Conservation (phyloP, 2,888 invertebrate genomes). For the Pyralis farinalis region DNA sequence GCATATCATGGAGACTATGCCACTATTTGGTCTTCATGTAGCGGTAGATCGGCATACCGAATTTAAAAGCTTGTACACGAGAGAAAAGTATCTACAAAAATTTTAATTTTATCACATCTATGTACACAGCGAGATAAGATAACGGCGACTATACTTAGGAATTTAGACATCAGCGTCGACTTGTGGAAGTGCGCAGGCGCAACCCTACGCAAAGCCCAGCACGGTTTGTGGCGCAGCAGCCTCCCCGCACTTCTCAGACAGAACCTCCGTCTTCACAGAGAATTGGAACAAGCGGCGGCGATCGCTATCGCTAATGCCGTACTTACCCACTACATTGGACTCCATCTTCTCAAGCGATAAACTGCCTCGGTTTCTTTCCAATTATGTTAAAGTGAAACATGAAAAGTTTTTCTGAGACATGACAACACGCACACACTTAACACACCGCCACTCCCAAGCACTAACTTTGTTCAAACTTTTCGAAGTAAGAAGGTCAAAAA, state of each 20-base stretch:
- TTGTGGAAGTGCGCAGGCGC: background rate
- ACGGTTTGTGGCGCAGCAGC: no score
- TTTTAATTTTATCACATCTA: constrained; percentile 38
- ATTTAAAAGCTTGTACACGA: constrained; percentile 16
- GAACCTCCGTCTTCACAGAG: constrained; percentile 1
- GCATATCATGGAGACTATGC: no score
- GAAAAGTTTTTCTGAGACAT: constrained; percentile 62
- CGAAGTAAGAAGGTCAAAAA: constrained; percentile 29
- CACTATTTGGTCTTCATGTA: no score
- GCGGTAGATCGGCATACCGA: no score
- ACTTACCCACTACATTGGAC: constrained; percentile 64
- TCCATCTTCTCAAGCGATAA: constrained; percentile 45
- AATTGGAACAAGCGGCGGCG: background rate
- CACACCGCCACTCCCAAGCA: constrained; percentile 51
- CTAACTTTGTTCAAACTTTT: constrained; percentile 50
- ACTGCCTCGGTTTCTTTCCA: constrained; percentile 29
- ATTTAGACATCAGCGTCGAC: constrained; percentile 20
- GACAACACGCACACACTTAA: constrained; percentile 54
- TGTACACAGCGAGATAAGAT: constrained; percentile 59
- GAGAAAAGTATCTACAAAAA: constrained; percentile 32
- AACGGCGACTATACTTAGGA: constrained; percentile 19
- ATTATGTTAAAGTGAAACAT: constrained; percentile 46
- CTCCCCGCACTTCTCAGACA: no score
- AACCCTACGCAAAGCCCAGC: background rate
- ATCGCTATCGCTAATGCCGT: background rate